Percentiles rank a stretch among this genome's conserved stretches.
These are phyloP conservation scores for Sphinx pinastri DNA, from an alignment of 2,888 invertebrate species.

Conservation along the genomic window DNA sequence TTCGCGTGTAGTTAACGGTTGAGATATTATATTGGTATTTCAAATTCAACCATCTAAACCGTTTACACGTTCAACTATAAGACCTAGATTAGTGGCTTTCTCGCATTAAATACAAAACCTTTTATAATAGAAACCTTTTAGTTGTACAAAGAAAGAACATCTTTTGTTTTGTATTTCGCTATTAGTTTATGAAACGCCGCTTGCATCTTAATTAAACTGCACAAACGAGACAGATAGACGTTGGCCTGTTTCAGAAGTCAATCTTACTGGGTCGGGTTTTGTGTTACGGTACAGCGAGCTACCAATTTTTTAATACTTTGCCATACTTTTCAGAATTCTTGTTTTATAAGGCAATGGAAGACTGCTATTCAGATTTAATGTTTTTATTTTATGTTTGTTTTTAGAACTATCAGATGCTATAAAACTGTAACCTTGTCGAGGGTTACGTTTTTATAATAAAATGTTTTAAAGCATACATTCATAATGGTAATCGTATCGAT, in stretches of 20 bases:
- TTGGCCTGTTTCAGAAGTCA: conserved; percentile 15
- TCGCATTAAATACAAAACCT: not conserved
- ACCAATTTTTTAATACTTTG: conserved; percentile 1
- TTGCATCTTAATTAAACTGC: conserved; percentile 18
- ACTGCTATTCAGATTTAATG: not conserved
- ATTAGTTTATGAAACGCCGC: conserved; percentile 10
- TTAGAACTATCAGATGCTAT: too few relatives aligned
- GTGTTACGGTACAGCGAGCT: not conserved
- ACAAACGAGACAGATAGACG: not conserved
- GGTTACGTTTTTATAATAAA: too few relatives aligned
- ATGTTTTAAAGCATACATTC: too few relatives aligned
- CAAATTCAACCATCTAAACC: too few relatives aligned
- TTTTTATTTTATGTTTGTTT: not conserved
- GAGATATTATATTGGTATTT: too few relatives aligned
- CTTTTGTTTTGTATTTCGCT: conserved; percentile 2
- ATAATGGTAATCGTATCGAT: too few relatives aligned
- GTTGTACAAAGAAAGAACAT: not conserved
- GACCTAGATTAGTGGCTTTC: too few relatives aligned
- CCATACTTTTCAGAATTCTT: not conserved
- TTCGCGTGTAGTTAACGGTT: too few relatives aligned
- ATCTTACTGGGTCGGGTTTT: conserved; percentile 13
- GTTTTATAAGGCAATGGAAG: not conserved
- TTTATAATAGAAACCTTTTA: not conserved
- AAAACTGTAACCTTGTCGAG: too few relatives aligned
- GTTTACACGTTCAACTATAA: too few relatives aligned